A percentile compares a stretch with the other conserved stretches of the same genome.
Conservation (phyloP, 2,888 invertebrate species). For the Anorthoa munda region DNA sequence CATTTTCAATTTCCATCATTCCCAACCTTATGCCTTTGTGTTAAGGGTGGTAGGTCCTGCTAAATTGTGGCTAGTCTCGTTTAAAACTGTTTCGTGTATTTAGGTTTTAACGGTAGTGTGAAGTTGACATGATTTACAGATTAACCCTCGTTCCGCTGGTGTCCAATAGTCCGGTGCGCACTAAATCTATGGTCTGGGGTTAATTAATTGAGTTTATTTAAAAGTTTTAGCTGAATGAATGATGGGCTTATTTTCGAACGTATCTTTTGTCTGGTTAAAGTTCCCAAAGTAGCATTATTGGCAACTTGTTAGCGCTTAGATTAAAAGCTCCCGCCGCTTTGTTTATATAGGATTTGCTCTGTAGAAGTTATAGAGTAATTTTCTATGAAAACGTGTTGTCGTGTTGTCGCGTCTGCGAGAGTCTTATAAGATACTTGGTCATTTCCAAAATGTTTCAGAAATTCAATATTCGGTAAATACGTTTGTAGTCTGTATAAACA, state of each 20-base stretch:
- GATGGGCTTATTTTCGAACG: conserved; percentile 10
- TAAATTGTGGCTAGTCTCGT: conserved; percentile 37
- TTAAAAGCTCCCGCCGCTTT: neutral
- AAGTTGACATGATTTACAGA: conserved; percentile 67
- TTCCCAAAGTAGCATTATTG: neutral
- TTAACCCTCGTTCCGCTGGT: conserved; percentile 52
- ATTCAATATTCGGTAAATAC: neutral
- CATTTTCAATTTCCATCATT: conserved; percentile 56
- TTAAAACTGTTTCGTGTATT: conserved; percentile 64
- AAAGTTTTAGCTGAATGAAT: conserved; percentile 31
- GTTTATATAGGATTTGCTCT: neutral
- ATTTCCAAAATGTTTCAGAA: neutral
- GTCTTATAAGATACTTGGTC: neutral
- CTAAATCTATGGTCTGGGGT: conserved; percentile 40
- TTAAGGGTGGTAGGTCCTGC: conserved; percentile 39
- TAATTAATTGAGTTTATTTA: conserved; percentile 43
- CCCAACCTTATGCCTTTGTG: conserved; percentile 44
- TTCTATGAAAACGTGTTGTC: neutral
- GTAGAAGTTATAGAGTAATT: too few relatives aligned
- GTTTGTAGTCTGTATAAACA: neutral
- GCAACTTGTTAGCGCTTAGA: neutral
- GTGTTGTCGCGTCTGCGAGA: neutral
- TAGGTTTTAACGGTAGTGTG: conserved; percentile 57
- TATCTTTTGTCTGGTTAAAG: neutral
- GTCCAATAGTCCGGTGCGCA: conserved; percentile 27